These are phyloP conservation scores for Leucophora obtusa DNA, from an alignment of 2,888 invertebrate species.

Conservation along the genomic window DNA sequence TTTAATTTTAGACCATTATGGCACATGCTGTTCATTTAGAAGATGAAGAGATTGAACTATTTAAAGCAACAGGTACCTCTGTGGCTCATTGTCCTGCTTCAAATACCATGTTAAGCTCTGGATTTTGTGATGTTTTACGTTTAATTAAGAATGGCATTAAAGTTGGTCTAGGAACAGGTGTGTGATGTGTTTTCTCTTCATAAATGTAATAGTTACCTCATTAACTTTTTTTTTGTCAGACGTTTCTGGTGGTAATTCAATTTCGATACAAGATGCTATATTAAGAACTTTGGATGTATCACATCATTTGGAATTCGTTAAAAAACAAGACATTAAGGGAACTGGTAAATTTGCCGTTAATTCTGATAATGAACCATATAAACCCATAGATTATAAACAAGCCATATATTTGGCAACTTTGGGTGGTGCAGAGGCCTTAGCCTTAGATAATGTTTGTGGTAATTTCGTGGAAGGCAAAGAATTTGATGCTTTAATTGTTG, in stretches of 20 bases:
- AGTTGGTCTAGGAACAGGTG: constrained; percentile 94
- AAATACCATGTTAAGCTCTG: constrained; percentile 89
- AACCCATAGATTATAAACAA: constrained; percentile 85
- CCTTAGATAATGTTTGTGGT: constrained; percentile 86
- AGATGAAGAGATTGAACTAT: constrained; percentile 83
- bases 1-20: constrained; percentile 83
- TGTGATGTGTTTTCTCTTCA: too few species aligned
- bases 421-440: constrained; percentile 91
- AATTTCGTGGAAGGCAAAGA: constrained; percentile 90
- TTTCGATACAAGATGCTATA: constrained; percentile 88
- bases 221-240: constrained; percentile 80
- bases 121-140: constrained; percentile 87
- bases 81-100: constrained; percentile 93
- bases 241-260: constrained; percentile 89
- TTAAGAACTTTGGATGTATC: constrained; percentile 87
- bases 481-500: constrained; percentile 91
- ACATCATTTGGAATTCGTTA: constrained; percentile 82
- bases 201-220: not conserved
- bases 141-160: constrained; percentile 83
- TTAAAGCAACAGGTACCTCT: constrained; percentile 83
- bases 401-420: constrained; percentile 91
- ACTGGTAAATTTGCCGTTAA: constrained; percentile 65
- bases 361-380: constrained; percentile 67
- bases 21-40: constrained; percentile 90
- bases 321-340: constrained; percentile 76